Evolutionary conservation across 2,888 invertebrate genomes (phyloP).

Genomic region (Ferdinandea cuprea): DNA sequence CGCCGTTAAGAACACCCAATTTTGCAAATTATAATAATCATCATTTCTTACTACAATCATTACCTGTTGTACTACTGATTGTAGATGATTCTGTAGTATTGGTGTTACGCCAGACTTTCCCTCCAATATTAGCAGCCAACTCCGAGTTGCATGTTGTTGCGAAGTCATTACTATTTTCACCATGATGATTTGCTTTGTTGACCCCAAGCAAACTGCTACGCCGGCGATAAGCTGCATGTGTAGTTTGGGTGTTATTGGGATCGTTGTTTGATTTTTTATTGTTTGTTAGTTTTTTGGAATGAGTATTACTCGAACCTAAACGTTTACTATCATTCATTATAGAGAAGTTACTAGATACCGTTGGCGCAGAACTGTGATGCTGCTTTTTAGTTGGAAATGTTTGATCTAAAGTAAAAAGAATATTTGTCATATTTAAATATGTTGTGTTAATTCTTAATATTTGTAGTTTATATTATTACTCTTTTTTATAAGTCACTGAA

Average conservation of each 20-base stretch:
- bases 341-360: conserved; percentile 33
- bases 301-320: not conserved
- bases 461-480: too few species aligned
- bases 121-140: not conserved
- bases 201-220: conserved; percentile 40
- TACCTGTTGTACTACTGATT: conserved; percentile 33
- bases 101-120: conserved; percentile 14
- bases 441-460: not conserved
- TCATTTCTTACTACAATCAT: conserved; percentile 35
- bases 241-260: not conserved
- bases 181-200: conserved; percentile 28
- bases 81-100: conserved; percentile 10
- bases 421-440: not conserved
- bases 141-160: conserved; percentile 1
- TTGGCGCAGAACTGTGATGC: not conserved
- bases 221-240: conserved; percentile 29
- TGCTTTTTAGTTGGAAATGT: conserved; percentile 33
- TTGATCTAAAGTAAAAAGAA: conserved; percentile 31
- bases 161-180: not conserved
- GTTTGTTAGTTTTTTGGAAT: conserved; percentile 23
- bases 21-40: conserved; percentile 21
- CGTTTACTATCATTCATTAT: conserved; percentile 64
- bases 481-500: too few species aligned
- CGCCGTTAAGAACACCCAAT: too few species aligned
- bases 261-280: conserved; percentile 25